phyloP scores from a whole-genome alignment of 2,888 invertebrate genomes.

The Catocala sponsa region DNA sequence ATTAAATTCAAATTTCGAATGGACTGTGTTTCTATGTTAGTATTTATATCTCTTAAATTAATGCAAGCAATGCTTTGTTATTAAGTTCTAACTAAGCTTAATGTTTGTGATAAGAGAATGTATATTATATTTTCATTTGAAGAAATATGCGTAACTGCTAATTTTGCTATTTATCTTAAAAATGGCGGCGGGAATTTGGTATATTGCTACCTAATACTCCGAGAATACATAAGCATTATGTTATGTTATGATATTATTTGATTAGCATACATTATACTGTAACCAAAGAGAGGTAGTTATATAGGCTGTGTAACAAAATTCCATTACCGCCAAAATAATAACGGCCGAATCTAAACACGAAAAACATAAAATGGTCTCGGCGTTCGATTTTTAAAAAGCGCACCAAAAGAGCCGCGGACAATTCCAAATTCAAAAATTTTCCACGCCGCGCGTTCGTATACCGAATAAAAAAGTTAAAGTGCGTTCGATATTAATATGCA shows the following conservation, averaged over 20 bases:
- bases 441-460: slow-evolving; percentile 51
- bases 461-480: slow-evolving; percentile 52
- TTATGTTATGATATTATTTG: too few relatives aligned
- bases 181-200: too few relatives aligned
- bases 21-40: too few relatives aligned
- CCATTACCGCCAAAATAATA: slow-evolving; percentile 47
- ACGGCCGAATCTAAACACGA: slow-evolving; percentile 35
- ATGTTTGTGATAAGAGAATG: too few relatives aligned
- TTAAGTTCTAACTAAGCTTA: too few relatives aligned
- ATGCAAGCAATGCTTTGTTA: too few relatives aligned
- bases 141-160: too few relatives aligned
- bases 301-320: slow-evolving; percentile 32
- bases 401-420: slow-evolving; percentile 55
- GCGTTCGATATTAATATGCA: slow-evolving; percentile 52
- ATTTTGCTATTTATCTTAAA: neutral
- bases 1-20: slow-evolving; percentile 9
- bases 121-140: too few relatives aligned
- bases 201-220: too few relatives aligned
- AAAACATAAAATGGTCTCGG: slow-evolving; percentile 26
- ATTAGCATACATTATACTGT: too few relatives aligned
- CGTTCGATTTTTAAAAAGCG: slow-evolving; percentile 50
- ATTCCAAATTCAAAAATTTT: slow-evolving; percentile 61
- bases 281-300: neutral
- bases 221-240: too few relatives aligned
- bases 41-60: too few relatives aligned